A percentile compares a stretch with the other conserved stretches of the same genome.
These are phyloP conservation scores for Gopherus evgoodei DNA, from an alignment of 2,113 vertebrate genomes.

Conservation along the genomic window DNA sequence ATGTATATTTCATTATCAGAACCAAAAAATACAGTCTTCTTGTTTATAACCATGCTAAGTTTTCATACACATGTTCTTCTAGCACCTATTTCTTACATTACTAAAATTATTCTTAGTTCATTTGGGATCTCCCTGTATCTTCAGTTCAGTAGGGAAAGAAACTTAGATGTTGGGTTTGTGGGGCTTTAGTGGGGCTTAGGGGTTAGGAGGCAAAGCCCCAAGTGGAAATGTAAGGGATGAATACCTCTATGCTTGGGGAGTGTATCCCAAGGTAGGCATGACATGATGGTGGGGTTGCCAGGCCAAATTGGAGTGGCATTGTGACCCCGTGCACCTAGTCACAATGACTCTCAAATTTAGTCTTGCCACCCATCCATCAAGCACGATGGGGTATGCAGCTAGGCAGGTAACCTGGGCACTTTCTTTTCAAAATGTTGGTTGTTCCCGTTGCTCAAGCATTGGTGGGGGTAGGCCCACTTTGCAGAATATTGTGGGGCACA, in stretches of 20 bases:
- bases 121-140: not conserved
- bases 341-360: not conserved
- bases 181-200: rapidly evolving
- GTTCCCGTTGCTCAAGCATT: not conserved
- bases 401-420: not conserved
- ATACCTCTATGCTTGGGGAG: not conserved
- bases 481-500: too few relatives aligned
- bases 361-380: not conserved
- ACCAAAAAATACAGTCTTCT: not conserved
- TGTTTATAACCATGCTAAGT: not conserved
- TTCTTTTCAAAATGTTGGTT: not conserved
- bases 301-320: not conserved
- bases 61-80: rapidly evolving
- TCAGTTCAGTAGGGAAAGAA: not conserved
- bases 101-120: not conserved
- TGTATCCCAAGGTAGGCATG: not conserved
- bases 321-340: not conserved
- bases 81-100: not conserved
- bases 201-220: not conserved
- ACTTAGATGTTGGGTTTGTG: not conserved
- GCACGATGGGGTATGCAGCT: not conserved
- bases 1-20: not conserved
- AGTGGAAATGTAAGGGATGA: not conserved
- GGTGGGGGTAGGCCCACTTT: too few relatives aligned
- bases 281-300: not conserved